Evolutionary conservation across 2,888 invertebrate species (phyloP).

Genomic region (Plebejus melissa): DNA sequence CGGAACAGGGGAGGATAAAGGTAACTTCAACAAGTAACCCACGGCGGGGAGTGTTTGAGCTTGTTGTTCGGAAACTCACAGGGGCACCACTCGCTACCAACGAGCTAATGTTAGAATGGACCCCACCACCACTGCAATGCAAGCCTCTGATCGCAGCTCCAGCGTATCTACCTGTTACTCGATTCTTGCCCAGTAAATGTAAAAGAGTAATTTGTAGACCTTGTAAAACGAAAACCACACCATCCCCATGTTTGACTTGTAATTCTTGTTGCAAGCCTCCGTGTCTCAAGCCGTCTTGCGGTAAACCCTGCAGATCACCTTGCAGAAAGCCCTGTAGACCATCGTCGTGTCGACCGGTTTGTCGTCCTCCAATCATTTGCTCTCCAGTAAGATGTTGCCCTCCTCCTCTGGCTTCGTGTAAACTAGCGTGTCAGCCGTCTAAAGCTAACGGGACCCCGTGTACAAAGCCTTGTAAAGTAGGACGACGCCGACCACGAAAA

Average conservation of each 20-base stretch:
- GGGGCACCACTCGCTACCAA: conserved; percentile 67
- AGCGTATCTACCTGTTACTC: conserved; percentile 39
- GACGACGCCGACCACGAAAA: conserved; percentile 50
- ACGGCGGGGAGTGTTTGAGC: conserved; percentile 67
- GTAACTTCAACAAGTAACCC: conserved; percentile 59
- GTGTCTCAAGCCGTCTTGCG: conserved; percentile 36
- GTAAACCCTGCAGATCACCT: conserved; percentile 39
- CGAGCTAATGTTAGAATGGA: conserved; percentile 71
- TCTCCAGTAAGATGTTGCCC: conserved; percentile 31
- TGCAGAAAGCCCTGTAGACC: conserved; percentile 42
- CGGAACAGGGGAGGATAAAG: conserved; percentile 55
- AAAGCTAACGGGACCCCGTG: conserved; percentile 56
- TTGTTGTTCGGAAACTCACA: conserved; percentile 61
- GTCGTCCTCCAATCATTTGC: conserved; percentile 32
- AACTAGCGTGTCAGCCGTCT: conserved; percentile 42
- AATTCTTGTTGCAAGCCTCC: conserved; percentile 42
- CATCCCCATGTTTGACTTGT: conserved; percentile 39
- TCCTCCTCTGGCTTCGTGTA: conserved; percentile 34
- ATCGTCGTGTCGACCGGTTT: conserved; percentile 27
- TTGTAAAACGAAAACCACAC: conserved; percentile 45
- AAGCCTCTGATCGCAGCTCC: conserved; percentile 47
- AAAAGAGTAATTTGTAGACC: conserved; percentile 53
- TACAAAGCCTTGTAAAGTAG: conserved; percentile 55
- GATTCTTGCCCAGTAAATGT: conserved; percentile 52
- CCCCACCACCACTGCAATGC: conserved; percentile 57